phyloP scores from a whole-genome alignment of 2,113 vertebrate species.

The Anolis sagrei region DNA sequence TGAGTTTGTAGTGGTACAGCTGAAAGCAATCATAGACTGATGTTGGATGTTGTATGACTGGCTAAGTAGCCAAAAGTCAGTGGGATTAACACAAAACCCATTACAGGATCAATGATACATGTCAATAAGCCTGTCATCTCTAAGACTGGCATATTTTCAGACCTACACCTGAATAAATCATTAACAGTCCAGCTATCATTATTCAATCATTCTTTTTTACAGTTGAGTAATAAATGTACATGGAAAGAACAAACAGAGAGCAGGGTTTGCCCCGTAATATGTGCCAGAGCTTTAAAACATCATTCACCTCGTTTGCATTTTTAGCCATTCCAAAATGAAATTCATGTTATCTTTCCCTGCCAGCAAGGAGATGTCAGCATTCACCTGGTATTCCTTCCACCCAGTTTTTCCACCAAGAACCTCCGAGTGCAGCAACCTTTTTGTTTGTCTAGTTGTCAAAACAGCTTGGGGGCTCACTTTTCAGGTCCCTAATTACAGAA shows the following conservation, averaged over 20 bases:
- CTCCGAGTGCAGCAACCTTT: background rate
- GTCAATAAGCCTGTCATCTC: background rate
- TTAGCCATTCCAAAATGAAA: background rate
- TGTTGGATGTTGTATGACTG: background rate
- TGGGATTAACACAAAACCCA: background rate
- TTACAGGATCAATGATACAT: background rate
- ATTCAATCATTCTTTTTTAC: background rate
- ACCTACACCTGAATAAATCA: background rate
- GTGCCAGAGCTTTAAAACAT: background rate
- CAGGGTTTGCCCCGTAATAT: background rate
- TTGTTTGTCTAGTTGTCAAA: background rate
- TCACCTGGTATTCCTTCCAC: background rate
- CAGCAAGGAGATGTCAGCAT: constrained; percentile 10
- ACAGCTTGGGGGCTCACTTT: constrained; percentile 14
- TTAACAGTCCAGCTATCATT: background rate
- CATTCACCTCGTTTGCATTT: background rate
- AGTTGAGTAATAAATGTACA: background rate
- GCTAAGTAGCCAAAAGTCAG: background rate
- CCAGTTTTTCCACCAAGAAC: background rate
- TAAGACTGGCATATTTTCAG: background rate
- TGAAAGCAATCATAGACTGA: background rate
- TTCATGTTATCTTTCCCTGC: background rate
- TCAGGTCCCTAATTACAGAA: constrained; percentile 27
- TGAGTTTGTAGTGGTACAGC: background rate
- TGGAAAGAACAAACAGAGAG: background rate